phyloP scores from a whole-genome alignment of 2,113 vertebrate species.

The Euleptes europaea region DNA sequence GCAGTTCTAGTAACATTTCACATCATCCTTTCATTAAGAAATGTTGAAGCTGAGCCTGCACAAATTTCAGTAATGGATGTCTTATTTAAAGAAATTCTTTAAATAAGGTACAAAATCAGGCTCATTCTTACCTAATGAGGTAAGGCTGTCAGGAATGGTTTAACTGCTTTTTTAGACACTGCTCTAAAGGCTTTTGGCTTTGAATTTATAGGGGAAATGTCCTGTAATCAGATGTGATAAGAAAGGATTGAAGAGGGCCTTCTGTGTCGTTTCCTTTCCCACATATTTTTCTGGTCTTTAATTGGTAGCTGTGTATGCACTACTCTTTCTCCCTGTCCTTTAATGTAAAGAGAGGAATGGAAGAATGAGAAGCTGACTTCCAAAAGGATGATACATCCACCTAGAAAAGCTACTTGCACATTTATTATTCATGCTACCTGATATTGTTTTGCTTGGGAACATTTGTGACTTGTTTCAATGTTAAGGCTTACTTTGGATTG shows the following conservation, averaged over 20 bases:
- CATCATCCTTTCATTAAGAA: neutral
- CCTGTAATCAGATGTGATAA: neutral
- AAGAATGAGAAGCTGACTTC: neutral
- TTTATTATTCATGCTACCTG: neutral
- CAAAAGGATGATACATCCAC: too few relatives aligned
- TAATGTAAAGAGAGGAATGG: neutral
- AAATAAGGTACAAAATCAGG: neutral
- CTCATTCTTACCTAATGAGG: neutral
- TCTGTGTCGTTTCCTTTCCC: neutral
- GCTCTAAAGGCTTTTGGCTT: neutral
- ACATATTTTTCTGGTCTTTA: neutral
- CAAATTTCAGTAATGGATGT: neutral
- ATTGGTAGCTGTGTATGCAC: neutral
- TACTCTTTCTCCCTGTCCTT: neutral
- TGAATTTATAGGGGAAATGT: neutral
- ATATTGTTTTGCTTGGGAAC: neutral
- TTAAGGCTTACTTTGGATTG: slow-evolving; percentile 42
- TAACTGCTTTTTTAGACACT: neutral
- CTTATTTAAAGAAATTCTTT: neutral
- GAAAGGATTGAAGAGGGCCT: neutral
- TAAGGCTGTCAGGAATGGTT: neutral
- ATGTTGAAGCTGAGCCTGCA: neutral
- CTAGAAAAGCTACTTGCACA: neutral
- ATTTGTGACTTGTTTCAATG: neutral
- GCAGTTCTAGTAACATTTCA: neutral